These are phyloP conservation scores for Arbacia lixula DNA, from an alignment of 53 echinoderm and acorn worm genomes.

Conservation along the genomic window DNA sequence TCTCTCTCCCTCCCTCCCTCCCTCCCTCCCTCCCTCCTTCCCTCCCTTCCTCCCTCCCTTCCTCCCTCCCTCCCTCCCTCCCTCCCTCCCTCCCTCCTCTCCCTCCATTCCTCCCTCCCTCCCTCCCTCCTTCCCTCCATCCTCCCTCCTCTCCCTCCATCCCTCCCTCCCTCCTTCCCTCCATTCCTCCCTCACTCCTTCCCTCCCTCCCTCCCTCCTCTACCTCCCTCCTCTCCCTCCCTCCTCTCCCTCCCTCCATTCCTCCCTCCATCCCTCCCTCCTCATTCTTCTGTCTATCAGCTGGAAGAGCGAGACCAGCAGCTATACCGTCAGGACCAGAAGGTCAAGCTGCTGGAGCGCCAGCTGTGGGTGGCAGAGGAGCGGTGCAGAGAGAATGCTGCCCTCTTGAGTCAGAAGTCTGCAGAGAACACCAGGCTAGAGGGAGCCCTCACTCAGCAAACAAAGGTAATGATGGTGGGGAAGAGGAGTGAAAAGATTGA, in stretches of 20 bases:
- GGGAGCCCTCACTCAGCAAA: constrained; percentile 91
- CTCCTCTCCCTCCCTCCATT: not conserved
- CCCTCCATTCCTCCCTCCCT: not conserved
- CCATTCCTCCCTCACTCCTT: not conserved
- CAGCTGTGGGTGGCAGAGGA: constrained; percentile 92
- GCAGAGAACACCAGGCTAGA: constrained; percentile 83
- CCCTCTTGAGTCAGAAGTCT: constrained; percentile 72
- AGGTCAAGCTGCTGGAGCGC: constrained; percentile 81
- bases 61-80: not conserved
- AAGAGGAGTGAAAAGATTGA: too few relatives aligned
- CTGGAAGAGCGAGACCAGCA: constrained; percentile 77
- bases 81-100: not conserved
- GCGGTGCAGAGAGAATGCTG: constrained; percentile 83
- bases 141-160: not conserved
- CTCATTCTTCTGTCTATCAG: not conserved
- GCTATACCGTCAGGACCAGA: constrained; percentile 77
- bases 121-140: too few relatives aligned
- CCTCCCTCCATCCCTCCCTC: not conserved
- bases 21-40: not conserved
- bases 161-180: not conserved
- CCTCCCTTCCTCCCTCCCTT: not conserved
- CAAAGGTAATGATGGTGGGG: constrained; percentile 77
- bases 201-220: not conserved
- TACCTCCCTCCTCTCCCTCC: not conserved
- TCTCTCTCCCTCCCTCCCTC: not conserved